A percentile compares a stretch with the other conserved stretches of the same genome.
Evolutionary conservation across 1,140 invertebrate genomes (phyloP).

Genomic region (Drosophila melanica): DNA sequence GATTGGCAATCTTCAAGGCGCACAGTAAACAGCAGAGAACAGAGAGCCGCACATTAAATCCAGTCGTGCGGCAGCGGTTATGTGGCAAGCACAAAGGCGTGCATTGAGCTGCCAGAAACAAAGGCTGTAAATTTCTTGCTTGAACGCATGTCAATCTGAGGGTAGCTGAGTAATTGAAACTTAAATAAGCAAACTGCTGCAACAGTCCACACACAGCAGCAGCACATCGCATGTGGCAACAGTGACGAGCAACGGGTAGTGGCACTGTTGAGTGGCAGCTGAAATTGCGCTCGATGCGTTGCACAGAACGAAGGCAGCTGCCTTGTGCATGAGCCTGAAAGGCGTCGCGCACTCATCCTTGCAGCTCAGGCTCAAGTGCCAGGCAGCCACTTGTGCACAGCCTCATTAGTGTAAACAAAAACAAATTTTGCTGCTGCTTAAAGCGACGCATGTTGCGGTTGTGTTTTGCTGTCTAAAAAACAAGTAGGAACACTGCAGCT

Average conservation of each 20-base stretch:
- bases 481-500: too few species aligned
- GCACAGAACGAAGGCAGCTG: slow-evolving; percentile 30
- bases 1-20: not conserved
- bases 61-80: slow-evolving; percentile 23
- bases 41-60: slow-evolving; percentile 12
- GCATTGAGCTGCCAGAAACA: slow-evolving; percentile 30
- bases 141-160: slow-evolving; percentile 39
- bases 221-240: slow-evolving; percentile 39
- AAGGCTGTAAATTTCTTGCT: slow-evolving; percentile 47
- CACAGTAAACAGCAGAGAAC: not conserved
- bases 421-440: slow-evolving; percentile 16
- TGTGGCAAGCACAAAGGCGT: slow-evolving; percentile 37
- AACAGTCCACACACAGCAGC: slow-evolving; percentile 35
- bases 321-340: slow-evolving; percentile 47
- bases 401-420: slow-evolving; percentile 62
- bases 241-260: slow-evolving; percentile 54
- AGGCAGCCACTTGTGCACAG: slow-evolving; percentile 70
- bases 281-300: slow-evolving; percentile 20
- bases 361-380: slow-evolving; percentile 31
- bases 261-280: slow-evolving; percentile 58
- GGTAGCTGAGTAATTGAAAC: slow-evolving; percentile 74
- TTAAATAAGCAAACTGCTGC: slow-evolving; percentile 69
- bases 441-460: slow-evolving; percentile 24
- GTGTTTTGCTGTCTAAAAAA: not conserved
- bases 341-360: slow-evolving; percentile 36